A percentile compares a stretch with the other conserved stretches of the same genome.
Conservation (phyloP, 2,888 invertebrate species). For the Ectemnius cavifrons region DNA sequence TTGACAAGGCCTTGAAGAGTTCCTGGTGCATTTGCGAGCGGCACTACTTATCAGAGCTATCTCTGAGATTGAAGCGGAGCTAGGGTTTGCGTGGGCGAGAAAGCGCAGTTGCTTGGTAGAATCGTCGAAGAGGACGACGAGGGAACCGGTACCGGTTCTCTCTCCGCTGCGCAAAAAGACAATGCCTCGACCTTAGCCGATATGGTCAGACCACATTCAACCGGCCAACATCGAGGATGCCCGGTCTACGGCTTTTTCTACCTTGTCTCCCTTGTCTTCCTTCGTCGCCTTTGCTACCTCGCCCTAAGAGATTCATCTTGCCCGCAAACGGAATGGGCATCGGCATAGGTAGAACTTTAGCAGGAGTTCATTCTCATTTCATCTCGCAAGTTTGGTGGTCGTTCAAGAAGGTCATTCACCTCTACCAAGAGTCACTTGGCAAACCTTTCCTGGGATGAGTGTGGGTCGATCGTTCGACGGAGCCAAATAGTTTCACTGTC, state of each 20-base stretch:
- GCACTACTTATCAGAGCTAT: not conserved
- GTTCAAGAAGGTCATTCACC: not conserved
- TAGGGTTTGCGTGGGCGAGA: constrained; percentile 51
- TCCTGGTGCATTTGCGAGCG: not conserved
- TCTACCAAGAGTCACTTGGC: not conserved
- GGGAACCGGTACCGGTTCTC: constrained; percentile 63
- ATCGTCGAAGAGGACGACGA: constrained; percentile 29
- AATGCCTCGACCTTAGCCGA: constrained; percentile 71
- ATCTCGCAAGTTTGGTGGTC: no score
- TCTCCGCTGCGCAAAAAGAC: constrained; percentile 61
- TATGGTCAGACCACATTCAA: constrained; percentile 71
- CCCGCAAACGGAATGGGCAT: no score
- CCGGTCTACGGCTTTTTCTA: constrained; percentile 36
- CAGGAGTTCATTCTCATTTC: no score
- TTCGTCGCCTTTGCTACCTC: constrained; percentile 5
- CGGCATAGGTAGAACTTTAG: no score
- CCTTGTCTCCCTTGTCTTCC: constrained; percentile 26
- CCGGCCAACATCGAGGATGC: constrained; percentile 51
- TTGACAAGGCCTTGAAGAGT: not conserved
- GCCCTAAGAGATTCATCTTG: no score
- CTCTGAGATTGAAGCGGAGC: not conserved
- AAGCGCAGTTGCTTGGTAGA: constrained; percentile 13
- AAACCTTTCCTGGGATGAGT: not conserved
- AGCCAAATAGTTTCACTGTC: no score
- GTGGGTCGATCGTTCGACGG: not conserved